Percentiles rank a stretch among this genome's conserved stretches.
Evolutionary conservation across 2,888 invertebrate species (phyloP).

Genomic region (Chrysomela aeneicollis): DNA sequence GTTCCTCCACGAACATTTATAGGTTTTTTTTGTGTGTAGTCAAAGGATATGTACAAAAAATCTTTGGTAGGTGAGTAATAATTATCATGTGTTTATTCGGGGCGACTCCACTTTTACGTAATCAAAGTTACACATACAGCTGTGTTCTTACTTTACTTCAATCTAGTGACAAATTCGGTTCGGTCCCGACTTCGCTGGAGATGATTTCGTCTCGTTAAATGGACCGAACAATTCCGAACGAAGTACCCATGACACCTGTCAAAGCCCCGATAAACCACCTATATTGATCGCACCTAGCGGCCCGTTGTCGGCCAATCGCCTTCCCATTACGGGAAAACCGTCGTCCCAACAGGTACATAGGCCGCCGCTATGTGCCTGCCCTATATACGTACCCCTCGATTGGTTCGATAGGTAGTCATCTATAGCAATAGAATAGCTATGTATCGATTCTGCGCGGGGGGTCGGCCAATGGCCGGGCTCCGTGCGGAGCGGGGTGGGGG

Average conservation of each 20-base stretch:
- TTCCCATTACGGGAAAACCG: conserved; percentile 35
- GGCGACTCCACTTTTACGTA: too few species aligned
- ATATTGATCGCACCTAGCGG: conserved; percentile 14
- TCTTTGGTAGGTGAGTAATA: too few species aligned
- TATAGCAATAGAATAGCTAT: conserved; percentile 63
- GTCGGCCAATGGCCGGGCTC: conserved; percentile 64
- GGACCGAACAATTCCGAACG: too few species aligned
- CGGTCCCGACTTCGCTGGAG: too few species aligned
- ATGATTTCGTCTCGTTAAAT: too few species aligned
- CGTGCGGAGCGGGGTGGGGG: not conserved
- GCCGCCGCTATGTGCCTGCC: conserved; percentile 38
- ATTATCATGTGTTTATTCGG: too few species aligned
- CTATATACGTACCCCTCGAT: conserved; percentile 52
- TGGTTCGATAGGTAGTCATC: conserved; percentile 64
- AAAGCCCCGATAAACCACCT: conserved; percentile 9
- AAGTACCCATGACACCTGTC: conserved; percentile 1
- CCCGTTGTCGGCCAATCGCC: conserved; percentile 27
- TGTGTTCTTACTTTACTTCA: too few species aligned
- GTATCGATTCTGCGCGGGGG: conserved; percentile 69
- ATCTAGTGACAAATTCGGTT: too few species aligned
- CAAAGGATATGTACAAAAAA: too few species aligned
- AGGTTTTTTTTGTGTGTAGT: too few species aligned
- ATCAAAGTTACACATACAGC: too few species aligned
- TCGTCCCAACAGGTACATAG: conserved; percentile 38
- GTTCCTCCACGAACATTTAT: too few species aligned